phyloP scores from a whole-genome alignment of 1,140 invertebrate genomes.

The Neodiprion virginianus region DNA sequence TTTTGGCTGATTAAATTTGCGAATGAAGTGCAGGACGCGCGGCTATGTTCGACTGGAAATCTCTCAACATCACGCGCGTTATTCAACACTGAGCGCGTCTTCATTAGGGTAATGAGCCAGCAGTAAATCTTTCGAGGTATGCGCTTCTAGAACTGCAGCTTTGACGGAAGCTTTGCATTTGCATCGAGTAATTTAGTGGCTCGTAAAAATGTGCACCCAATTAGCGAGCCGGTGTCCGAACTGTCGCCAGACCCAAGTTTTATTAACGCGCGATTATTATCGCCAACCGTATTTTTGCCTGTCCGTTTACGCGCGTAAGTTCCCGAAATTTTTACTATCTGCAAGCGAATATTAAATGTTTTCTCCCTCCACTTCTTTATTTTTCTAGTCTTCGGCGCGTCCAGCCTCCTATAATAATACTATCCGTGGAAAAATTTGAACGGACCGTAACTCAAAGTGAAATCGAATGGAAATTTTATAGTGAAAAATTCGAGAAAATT shows the following conservation, averaged over 20 bases:
- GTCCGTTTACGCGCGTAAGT: conserved; percentile 28
- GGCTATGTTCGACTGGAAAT: not conserved
- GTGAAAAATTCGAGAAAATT: not conserved
- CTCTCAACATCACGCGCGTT: conserved; percentile 29
- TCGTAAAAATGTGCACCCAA: conserved; percentile 57
- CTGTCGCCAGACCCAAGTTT: conserved; percentile 31
- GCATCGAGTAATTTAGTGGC: conserved; percentile 58
- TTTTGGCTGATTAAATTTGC: not conserved
- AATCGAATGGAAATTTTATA: not conserved
- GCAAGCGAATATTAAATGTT: conserved; percentile 9
- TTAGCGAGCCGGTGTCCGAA: conserved; percentile 48
- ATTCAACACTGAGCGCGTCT: conserved; percentile 50
- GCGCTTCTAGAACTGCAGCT: conserved; percentile 27
- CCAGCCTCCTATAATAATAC: not conserved
- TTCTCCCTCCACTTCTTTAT: conserved; percentile 20
- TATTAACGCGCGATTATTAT: no score
- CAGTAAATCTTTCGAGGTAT: conserved; percentile 50
- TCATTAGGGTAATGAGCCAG: conserved; percentile 60
- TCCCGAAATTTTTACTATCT: conserved; percentile 26
- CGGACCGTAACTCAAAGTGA: not conserved
- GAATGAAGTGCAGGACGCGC: not conserved
- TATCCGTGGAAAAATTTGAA: not conserved
- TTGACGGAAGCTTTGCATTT: conserved; percentile 48
- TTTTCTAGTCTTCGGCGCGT: conserved; percentile 25
- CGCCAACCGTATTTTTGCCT: not conserved